A percentile compares a stretch with the other conserved stretches of the same genome.
Evolutionary conservation across 2,113 vertebrate species (phyloP).

Genomic region (Astur gentilis): DNA sequence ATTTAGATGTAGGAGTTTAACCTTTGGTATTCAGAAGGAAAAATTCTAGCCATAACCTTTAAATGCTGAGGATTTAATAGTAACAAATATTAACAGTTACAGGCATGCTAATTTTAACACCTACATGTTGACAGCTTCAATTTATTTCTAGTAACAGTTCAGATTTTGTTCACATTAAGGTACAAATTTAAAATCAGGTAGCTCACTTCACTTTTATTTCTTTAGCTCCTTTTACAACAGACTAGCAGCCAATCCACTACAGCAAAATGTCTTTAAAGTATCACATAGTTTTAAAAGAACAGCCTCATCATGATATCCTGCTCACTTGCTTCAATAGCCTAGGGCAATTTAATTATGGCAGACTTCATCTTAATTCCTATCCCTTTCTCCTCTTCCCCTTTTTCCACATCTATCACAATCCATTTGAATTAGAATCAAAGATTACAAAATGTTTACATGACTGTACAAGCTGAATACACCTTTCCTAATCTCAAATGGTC

Average conservation of each 20-base stretch:
- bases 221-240: slow-evolving; percentile 2
- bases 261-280: neutral
- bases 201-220: neutral
- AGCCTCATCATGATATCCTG: slow-evolving; percentile 23
- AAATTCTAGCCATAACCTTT: slow-evolving; percentile 8
- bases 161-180: neutral
- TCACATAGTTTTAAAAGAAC: slow-evolving; percentile 11
- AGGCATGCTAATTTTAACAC: slow-evolving; percentile 10
- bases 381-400: neutral
- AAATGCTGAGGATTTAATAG: slow-evolving; percentile 16
- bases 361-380: slow-evolving; percentile 8
- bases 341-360: slow-evolving; percentile 38
- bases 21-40: neutral
- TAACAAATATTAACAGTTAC: slow-evolving; percentile 16
- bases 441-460: slow-evolving; percentile 47
- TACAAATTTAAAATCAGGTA: neutral
- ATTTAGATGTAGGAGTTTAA: slow-evolving; percentile 28
- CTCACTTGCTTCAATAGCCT: slow-evolving; percentile 4
- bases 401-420: neutral
- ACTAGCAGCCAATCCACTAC: neutral
- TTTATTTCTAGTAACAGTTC: neutral
- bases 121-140: neutral
- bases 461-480: slow-evolving; percentile 30
- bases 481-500: slow-evolving; percentile 20
- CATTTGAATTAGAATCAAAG: slow-evolving; percentile 33